Base-by-base conservation (phyloP, 1,140 invertebrate genomes). In the Zelostemma sp. region DNA sequence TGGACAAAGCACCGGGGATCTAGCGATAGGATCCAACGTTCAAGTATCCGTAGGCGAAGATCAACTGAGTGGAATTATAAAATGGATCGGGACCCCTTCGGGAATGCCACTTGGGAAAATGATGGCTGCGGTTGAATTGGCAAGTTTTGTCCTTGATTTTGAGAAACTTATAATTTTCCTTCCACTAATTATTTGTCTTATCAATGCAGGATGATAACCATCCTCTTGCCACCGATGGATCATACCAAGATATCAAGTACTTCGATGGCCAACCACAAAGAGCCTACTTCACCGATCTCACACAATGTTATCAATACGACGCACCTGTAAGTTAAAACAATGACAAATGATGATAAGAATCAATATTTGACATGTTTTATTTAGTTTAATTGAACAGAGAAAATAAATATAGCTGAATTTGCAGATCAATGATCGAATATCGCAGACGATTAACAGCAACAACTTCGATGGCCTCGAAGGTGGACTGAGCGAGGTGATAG, bases 31-130 rank as follows among this genome's bases (percentile, higher is more conserved):
- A 6, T 92, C 90, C 9, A 82, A 92, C 61, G 92, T 95, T 0
- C 91, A 94, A 84, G 90, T 95, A 8, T 82, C 76, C 80, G 86
- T 86, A 68, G 87, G 83, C 80, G 86, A 77, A 51, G 83, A 86
- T 56, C 81, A 87, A 56, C 77, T 88, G 21, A 92, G 92, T 86
- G 95, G 95, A 46, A 91, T 97, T 6, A 92, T 97, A 61, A 89
- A 91, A 78, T 97, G 95, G 95, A 93, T 97, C 77, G 95, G 95
- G 3, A 85, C 86, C 45, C 73, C 87, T 0, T 73, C 82, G 6
- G 83, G 82, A 47, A 63, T 72, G 47, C 79, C 76, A 12, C 80
- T 87, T 54, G 80, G 82, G 4, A 87, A 88, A 82, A 81, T 86
- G 68, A 90, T 89, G 80, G 92, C 92, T 76, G 90, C 90, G 47